Base-by-base conservation (phyloP, 2,113 vertebrate genomes). In the Hippopotamus amphibius region DNA sequence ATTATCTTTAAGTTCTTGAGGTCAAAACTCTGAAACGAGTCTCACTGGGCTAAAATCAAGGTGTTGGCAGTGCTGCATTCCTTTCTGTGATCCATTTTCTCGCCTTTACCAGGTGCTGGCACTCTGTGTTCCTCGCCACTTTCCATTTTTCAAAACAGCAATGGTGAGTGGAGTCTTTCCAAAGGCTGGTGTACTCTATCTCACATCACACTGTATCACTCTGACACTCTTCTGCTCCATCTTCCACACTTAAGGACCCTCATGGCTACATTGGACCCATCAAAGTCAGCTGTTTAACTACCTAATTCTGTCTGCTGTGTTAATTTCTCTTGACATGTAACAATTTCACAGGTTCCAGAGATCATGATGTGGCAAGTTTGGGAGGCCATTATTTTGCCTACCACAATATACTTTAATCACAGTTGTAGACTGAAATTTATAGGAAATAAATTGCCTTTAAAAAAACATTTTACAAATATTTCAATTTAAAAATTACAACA, bases 11-110 rank as follows among this genome's bases (percentile, higher is more conserved):
- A 21, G 12, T 89, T 61, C 28, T 80, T 24, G 12, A 92, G 61
- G 6, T 89, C 68, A 77, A 50, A 77, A 50, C 0, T 76, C 12
- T 33, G 28, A 55, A 68, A 59, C 46, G 55, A 15, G 6, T 55
- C 33, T 55, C 30, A 22, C 30, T 41, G 15, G 7, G 19, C 59
- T n/a, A 76, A 77, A 53, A 74, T 68, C 37, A 68, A 76, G 43
- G 14, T 53, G 6, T 48, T 57, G 24, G 37, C 21, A 61, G 2
- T 1, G 1, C 21, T 19, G 13, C 0, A 2, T 48, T 84, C 26
- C 9, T 37, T 37, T 65, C 33, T 66, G 53, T 9, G 24, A 46
- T 43, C 22, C 17, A 8, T 22, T 82, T 33, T 48, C 30, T 28
- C 24, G 28, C 12, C 5, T 80, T 79, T 50, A 85, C 17, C 33